Evolutionary conservation across 2,113 vertebrate genomes (phyloP).

Genomic region (Podilymbus podiceps): DNA sequence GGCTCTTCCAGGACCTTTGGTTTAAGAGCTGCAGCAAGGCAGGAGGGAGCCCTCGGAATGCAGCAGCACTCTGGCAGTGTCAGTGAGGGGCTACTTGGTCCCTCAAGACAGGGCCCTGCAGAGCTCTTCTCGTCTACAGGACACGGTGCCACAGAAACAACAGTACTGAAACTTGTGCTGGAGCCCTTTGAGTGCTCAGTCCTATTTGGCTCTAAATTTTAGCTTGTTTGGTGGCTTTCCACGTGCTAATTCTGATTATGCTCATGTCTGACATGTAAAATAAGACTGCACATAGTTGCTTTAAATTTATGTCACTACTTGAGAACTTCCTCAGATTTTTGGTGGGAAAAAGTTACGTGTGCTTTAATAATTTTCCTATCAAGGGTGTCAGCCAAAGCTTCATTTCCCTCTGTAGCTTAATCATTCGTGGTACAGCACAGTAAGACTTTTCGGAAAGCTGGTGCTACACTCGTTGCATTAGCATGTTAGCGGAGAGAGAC

Average conservation of each 20-base stretch:
- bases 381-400: background rate
- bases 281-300: background rate
- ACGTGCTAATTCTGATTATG: background rate
- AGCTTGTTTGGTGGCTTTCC: background rate
- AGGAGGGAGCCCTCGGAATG: background rate
- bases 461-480: background rate
- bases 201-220: background rate
- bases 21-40: background rate
- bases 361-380: background rate
- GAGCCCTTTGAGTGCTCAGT: background rate
- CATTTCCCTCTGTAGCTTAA: background rate
- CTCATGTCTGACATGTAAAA: fast-evolving
- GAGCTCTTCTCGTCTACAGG: background rate
- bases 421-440: background rate
- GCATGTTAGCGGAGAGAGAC: background rate
- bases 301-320: background rate
- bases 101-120: background rate
- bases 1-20: background rate
- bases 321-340: background rate
- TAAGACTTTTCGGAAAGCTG: background rate
- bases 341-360: background rate
- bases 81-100: background rate
- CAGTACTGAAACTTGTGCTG: background rate
- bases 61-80: background rate
- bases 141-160: background rate